Evolutionary conservation across 2,113 vertebrate genomes (phyloP).

Genomic region (Chaenocephalus aceratus): DNA sequence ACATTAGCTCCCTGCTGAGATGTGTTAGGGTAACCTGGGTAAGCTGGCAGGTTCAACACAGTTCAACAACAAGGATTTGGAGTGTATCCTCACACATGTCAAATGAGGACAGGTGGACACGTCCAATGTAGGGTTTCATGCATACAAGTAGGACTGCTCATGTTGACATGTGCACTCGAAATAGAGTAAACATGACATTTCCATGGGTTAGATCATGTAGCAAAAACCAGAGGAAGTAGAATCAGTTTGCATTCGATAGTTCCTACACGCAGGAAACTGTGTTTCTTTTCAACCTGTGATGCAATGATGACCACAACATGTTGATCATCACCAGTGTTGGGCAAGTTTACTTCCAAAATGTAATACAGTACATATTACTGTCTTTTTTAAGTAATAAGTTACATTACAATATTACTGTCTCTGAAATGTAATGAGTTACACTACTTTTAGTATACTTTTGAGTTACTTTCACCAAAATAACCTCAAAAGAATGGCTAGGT

Average conservation of each 20-base stretch:
- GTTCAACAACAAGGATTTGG: slow-evolving; percentile 21
- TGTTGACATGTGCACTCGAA: slow-evolving; percentile 13
- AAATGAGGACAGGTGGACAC: slow-evolving; percentile 19
- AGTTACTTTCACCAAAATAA: too few relatives aligned
- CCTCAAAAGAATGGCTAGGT: too few relatives aligned
- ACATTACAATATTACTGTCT: too few relatives aligned
- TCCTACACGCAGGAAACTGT: not conserved
- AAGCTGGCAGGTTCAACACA: slow-evolving; percentile 35
- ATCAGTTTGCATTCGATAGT: not conserved
- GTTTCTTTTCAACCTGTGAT: not conserved
- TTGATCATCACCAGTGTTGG: not conserved
- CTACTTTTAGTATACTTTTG: too few relatives aligned
- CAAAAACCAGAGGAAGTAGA: not conserved
- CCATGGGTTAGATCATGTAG: not conserved
- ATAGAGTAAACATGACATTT: not conserved
- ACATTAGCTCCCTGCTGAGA: slow-evolving; percentile 3
- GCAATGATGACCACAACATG: slow-evolving; percentile 5
- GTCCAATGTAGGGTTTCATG: slow-evolving; percentile 31
- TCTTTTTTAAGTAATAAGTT: too few relatives aligned
- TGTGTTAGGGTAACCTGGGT: slow-evolving; percentile 5
- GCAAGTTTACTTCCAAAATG: too few relatives aligned
- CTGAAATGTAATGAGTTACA: too few relatives aligned
- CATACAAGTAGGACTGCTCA: slow-evolving; percentile 6
- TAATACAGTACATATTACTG: too few relatives aligned
- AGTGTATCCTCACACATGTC: slow-evolving; percentile 15